Percentiles rank a stretch among this genome's conserved stretches.
These are phyloP conservation scores for Solea solea DNA, from an alignment of 2,113 vertebrate species.

Conservation along the genomic window DNA sequence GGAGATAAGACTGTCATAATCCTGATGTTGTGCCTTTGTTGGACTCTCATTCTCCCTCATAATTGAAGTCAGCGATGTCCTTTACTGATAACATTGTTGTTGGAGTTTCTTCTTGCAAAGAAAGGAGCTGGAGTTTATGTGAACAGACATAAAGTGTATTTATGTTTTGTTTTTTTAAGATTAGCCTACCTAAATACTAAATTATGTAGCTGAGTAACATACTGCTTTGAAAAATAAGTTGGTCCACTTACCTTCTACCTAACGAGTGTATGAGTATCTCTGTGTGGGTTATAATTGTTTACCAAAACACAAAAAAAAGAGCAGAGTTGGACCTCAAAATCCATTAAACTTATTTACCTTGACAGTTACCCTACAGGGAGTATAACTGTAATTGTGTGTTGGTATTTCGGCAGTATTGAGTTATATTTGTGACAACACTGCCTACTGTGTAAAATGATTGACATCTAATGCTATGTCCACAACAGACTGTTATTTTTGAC, in stretches of 20 bases:
- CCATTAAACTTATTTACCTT: not conserved
- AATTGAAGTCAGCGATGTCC: conserved; percentile 81
- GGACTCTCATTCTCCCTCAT: conserved; percentile 78
- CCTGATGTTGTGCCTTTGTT: conserved; percentile 80
- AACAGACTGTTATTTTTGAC: not conserved
- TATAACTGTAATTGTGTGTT: not conserved
- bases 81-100: conserved; percentile 72
- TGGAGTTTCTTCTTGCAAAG: conserved; percentile 12
- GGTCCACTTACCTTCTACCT: too few relatives aligned
- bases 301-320: too few relatives aligned
- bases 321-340: not conserved
- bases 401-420: not conserved
- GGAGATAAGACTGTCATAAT: conserved; percentile 87
- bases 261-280: too few relatives aligned
- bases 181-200: not conserved
- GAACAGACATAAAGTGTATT: conserved; percentile 1
- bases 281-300: too few relatives aligned
- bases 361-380: not conserved
- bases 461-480: too few relatives aligned
- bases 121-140: not conserved
- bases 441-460: not conserved
- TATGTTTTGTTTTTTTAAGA: not conserved
- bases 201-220: too few relatives aligned
- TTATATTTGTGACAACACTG: too few relatives aligned
- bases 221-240: too few relatives aligned